These are phyloP conservation scores for Phanerotoma sp. DNA, from an alignment of 2,888 invertebrate genomes.

Conservation along the genomic window DNA sequence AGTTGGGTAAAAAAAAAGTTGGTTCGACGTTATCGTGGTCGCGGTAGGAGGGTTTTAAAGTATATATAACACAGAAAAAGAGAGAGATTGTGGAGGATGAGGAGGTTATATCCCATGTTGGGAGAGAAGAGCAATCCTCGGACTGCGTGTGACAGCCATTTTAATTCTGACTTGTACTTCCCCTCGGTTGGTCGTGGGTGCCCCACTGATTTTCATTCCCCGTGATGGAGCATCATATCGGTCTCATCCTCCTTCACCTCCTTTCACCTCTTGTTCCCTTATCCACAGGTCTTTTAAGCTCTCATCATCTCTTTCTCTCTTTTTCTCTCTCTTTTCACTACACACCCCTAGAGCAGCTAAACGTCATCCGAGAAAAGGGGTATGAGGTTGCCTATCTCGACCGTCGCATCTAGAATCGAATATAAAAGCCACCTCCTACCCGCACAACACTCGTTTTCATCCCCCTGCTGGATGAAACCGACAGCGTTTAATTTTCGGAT, in stretches of 20 bases:
- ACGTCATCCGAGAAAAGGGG: neutral
- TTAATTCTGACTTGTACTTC: conserved; percentile 35
- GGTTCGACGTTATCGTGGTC: conserved; percentile 26
- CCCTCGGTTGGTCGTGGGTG: conserved; percentile 33
- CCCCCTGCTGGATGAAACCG: conserved; percentile 37
- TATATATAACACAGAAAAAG: too few species aligned
- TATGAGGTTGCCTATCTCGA: conserved; percentile 43
- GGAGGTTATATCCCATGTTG: neutral
- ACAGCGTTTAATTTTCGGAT: conserved; percentile 47
- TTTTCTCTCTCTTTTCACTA: conserved; percentile 1
- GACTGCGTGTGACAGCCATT: conserved; percentile 42
- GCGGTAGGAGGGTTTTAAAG: conserved; percentile 2
- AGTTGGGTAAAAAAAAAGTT: conserved; percentile 9
- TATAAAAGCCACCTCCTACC: conserved; percentile 38
- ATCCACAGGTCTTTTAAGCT: conserved; percentile 22
- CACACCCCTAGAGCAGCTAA: conserved; percentile 8
- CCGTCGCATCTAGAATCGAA: conserved; percentile 51
- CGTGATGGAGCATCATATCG: conserved; percentile 39
- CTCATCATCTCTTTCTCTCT: conserved; percentile 13
- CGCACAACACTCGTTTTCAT: conserved; percentile 11
- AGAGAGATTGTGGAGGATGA: too few species aligned
- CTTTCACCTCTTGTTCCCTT: conserved; percentile 12
- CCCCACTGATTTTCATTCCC: conserved; percentile 47
- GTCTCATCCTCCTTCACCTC: conserved; percentile 31
- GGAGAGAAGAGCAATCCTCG: conserved; percentile 33